A percentile compares a stretch with the other conserved stretches of the same genome.
These are phyloP conservation scores for Podotricha telesiphe DNA, from an alignment of 2,888 invertebrate species.

Conservation along the genomic window DNA sequence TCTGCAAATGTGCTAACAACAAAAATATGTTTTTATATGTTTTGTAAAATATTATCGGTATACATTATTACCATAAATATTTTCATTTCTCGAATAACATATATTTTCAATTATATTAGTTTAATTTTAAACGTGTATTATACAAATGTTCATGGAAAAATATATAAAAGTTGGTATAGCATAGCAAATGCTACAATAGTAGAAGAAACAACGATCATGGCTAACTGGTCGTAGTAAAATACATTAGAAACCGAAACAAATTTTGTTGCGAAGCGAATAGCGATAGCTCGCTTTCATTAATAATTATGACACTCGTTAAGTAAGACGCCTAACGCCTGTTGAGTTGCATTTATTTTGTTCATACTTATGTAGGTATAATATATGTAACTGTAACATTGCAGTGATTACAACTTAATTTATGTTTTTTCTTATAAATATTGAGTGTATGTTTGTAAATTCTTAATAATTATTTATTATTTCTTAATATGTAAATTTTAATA, in stretches of 20 bases:
- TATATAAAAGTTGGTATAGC: neutral
- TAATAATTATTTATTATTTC: neutral
- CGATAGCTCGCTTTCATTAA: slow-evolving; percentile 19
- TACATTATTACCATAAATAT: too few species aligned
- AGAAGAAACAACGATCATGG: neutral
- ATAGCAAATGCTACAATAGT: neutral
- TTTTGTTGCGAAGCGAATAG: slow-evolving; percentile 25
- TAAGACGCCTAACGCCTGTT: neutral
- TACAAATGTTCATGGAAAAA: too few species aligned
- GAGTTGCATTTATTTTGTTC: neutral
- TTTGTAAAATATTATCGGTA: too few species aligned
- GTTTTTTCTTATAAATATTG: neutral
- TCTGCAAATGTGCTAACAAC: too few species aligned
- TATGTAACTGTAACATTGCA: neutral
- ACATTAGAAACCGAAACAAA: slow-evolving; percentile 28
- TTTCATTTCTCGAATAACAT: too few species aligned
- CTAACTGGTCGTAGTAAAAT: neutral
- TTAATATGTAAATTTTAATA: neutral
- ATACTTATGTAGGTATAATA: neutral
- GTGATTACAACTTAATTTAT: neutral
- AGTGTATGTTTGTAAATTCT: neutral
- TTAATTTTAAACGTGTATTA: too few species aligned
- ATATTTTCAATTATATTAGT: too few species aligned
- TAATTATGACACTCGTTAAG: slow-evolving; percentile 27
- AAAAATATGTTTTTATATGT: too few species aligned